These are phyloP conservation scores for Dasypus novemcinctus DNA, from an alignment of 2,113 vertebrate species.

Conservation along the genomic window DNA sequence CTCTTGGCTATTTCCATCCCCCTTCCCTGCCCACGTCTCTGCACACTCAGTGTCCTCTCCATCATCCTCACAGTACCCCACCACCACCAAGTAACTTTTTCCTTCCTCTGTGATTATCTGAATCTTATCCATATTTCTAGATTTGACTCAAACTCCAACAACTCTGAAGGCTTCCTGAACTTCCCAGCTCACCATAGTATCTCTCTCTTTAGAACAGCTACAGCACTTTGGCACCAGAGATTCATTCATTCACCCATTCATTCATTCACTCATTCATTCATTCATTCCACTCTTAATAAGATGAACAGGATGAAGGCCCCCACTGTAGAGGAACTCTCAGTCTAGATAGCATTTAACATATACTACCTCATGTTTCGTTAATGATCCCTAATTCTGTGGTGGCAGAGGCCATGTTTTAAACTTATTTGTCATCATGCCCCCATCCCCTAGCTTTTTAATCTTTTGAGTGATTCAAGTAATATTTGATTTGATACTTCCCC, in stretches of 20 bases:
- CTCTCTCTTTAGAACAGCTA: conserved; percentile 24
- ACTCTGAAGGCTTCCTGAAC: not conserved
- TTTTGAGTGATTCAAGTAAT: conserved; percentile 20
- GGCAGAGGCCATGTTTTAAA: conserved; percentile 2
- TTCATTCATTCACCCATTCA: not conserved
- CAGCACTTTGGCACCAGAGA: not conserved
- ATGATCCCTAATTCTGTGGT: not conserved
- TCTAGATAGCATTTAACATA: not conserved
- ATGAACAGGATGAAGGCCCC: not conserved
- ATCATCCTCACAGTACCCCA: not conserved
- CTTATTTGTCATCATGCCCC: not conserved
- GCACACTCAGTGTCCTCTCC: not conserved
- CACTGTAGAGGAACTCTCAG: not conserved
- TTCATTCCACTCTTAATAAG: not conserved
- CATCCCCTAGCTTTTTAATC: not conserved
- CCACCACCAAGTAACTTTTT: not conserved
- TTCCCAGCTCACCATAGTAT: not conserved
- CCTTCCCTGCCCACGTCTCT: not conserved
- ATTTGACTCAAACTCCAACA: not conserved
- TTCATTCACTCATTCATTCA: not conserved
- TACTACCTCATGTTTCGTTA: not conserved
- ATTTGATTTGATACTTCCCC: not conserved
- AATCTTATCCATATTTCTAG: not conserved
- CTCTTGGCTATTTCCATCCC: not conserved
- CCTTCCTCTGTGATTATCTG: not conserved